Evolutionary conservation across 2,888 invertebrate species (phyloP).

Genomic region (Papilio elwesi): DNA sequence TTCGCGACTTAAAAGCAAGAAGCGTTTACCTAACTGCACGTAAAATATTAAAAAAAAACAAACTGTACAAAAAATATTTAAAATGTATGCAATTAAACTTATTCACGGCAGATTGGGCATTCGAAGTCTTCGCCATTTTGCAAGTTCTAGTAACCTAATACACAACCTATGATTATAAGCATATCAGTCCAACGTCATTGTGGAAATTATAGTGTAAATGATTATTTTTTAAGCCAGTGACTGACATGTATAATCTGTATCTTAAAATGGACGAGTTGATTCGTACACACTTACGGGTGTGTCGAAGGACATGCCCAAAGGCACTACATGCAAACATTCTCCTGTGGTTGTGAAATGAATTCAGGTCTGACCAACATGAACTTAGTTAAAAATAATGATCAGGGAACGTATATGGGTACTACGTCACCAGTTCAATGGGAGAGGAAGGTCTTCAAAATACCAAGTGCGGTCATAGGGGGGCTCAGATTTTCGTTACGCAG

Average conservation of each 20-base stretch:
- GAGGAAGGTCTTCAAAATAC: too few species aligned
- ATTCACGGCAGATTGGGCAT: neutral
- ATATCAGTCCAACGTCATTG: neutral
- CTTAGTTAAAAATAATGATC: too few species aligned
- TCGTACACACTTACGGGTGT: neutral
- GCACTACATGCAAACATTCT: neutral
- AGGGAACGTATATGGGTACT: too few species aligned
- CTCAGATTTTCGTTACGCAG: too few species aligned
- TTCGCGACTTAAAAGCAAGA: too few species aligned
- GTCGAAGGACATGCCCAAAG: conserved; percentile 2
- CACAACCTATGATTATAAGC: neutral
- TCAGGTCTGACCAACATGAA: neutral
- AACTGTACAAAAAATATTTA: too few species aligned
- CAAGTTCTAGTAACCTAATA: neutral
- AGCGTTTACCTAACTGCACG: too few species aligned
- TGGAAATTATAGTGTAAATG: neutral
- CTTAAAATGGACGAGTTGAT: neutral
- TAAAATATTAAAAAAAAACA: too few species aligned
- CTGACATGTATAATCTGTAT: conserved; percentile 7
- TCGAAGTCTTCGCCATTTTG: neutral
- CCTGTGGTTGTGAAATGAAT: neutral
- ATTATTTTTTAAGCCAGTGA: neutral
- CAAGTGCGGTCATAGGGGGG: too few species aligned
- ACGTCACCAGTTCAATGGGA: too few species aligned
- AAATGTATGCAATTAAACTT: too few species aligned